Conservation (phyloP, 2,888 invertebrate species). For the Odontothrips loti region DNA sequence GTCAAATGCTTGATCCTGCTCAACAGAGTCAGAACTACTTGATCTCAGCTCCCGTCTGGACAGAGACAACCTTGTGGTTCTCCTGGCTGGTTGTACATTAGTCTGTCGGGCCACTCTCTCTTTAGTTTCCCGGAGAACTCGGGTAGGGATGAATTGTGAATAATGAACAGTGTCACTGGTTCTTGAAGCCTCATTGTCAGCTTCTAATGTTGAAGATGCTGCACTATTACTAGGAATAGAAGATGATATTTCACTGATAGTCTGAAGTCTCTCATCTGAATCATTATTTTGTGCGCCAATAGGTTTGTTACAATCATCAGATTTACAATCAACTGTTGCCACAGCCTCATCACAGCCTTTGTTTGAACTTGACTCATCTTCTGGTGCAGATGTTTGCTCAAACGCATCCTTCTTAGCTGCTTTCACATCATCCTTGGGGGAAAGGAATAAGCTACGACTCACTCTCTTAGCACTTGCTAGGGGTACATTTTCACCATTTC, state of each 20-base stretch:
- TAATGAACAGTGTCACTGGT: background rate
- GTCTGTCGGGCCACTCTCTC: background rate
- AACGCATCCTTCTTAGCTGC: background rate
- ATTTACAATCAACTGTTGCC: background rate
- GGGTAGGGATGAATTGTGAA: background rate
- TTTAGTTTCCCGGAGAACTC: background rate
- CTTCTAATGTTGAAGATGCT: background rate
- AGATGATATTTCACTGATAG: background rate
- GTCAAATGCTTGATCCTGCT: background rate
- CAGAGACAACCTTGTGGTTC: background rate
- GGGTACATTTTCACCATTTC: conserved; percentile 5
- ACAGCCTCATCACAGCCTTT: background rate
- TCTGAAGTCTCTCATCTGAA: background rate
- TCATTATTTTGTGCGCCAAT: background rate
- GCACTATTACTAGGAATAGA: background rate
- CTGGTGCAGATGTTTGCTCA: background rate
- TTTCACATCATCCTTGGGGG: background rate
- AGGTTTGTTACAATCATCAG: background rate
- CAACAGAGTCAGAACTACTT: conserved; percentile 4
- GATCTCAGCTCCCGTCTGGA: background rate
- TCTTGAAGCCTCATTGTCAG: conserved; percentile 3
- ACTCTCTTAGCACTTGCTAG: conserved; percentile 10
- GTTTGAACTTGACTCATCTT: background rate
- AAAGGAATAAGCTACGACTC: background rate
- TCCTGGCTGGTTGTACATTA: background rate